Evolutionary conservation across 2,797 vertebrate genomes (phyloP), one percentile per base, ranked within the genome.

Genomic region (Calcarius lapponicus): DNA sequence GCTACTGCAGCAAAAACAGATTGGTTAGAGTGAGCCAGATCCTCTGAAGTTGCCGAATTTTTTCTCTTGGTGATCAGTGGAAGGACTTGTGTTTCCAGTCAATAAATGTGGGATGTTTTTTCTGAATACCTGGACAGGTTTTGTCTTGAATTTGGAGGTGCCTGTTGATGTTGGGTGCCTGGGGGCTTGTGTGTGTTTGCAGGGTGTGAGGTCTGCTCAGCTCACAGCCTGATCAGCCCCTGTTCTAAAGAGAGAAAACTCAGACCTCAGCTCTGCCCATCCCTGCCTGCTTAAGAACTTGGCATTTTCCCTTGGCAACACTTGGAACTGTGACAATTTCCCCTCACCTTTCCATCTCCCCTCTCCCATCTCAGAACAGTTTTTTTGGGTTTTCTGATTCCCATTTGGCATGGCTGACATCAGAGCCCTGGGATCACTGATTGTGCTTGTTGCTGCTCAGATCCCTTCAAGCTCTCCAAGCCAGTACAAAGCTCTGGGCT

Each of bases 401-500:
- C 56, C 48, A 26, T 66, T 85, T 96, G 85, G 42, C 71, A 60
- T 20, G 60, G 72, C 54, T 97, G 93, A 72, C 48, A 22, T 62
- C 71, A 74, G 79, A 88, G 67, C 47, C 67, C 50, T 2, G 4
- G 78, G 47, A 82, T 93, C 91, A 80, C 89, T 69, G 81, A 86
- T 50, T 17, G 45, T 70, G 75, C 73, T 85, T 93, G 53, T 53
- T 95, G 66, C 70, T 81, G 70, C 67, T 91, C 86, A 66, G 78
- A 82, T 84, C 76, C 45, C 79, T 88, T 76, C 65, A 56, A 81
- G 80, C 71, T 95, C 69, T 57, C 74, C 87, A 95, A 93, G 94
- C 42, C 51, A 56, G 64, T 72, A 95, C 92, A 93, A 84, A 95
- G 92, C 84, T 96, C 94, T 92, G 92, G 96, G 95, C 93, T 96